These are phyloP conservation scores for Synergus laeviventris DNA, from an alignment of 2,888 invertebrate genomes.

Conservation along the genomic window DNA sequence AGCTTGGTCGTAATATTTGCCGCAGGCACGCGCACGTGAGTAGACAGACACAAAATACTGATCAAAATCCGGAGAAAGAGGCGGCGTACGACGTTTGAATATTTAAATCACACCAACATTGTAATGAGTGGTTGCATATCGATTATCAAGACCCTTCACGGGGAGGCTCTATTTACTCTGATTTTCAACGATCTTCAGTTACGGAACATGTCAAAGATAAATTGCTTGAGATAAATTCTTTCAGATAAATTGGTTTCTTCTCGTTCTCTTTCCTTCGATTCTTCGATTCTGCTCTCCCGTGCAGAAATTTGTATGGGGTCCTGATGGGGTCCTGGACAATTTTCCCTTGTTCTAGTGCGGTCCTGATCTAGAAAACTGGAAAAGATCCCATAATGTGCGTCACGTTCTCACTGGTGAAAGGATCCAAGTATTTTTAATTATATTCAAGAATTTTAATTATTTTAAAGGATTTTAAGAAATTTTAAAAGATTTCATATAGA, in stretches of 20 bases:
- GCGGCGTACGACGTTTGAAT: slow-evolving; percentile 1
- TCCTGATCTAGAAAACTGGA: too few species aligned
- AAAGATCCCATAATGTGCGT: too few species aligned
- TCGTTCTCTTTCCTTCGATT: background rate
- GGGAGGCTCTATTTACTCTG: slow-evolving; percentile 7
- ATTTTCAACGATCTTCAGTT: background rate
- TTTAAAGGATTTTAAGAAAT: too few species aligned
- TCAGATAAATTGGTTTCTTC: too few species aligned
- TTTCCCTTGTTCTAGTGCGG: too few species aligned
- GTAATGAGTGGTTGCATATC: slow-evolving; percentile 10
- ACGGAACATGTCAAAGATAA: background rate
- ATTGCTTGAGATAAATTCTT: slow-evolving; percentile 15
- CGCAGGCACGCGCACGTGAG: slow-evolving; percentile 59
- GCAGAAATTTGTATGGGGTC: too few species aligned
- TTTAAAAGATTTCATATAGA: too few species aligned
- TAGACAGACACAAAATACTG: slow-evolving; percentile 43
- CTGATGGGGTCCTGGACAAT: too few species aligned
- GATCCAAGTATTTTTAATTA: too few species aligned
- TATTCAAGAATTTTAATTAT: too few species aligned
- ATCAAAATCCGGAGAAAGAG: slow-evolving; percentile 31
- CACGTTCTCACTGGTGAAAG: too few species aligned
- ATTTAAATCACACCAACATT: slow-evolving; percentile 28
- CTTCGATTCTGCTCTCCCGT: too few species aligned
- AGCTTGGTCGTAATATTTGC: slow-evolving; percentile 57
- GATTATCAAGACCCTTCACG: slow-evolving; percentile 13